Conservation (phyloP, 2,888 invertebrate species). For the Sisyra terminalis region DNA sequence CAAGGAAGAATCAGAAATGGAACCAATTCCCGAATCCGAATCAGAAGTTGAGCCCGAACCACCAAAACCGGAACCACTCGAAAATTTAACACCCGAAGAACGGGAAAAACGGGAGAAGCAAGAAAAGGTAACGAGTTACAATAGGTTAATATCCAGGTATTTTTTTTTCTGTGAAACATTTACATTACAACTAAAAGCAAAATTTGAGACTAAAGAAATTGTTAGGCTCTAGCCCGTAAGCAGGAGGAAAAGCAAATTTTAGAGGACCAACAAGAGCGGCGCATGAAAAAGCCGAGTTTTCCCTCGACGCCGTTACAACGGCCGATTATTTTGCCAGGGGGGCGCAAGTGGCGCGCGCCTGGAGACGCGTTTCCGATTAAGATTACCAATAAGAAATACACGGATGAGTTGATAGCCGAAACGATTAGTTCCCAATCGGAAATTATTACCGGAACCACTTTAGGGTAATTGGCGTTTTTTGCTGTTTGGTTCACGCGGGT, state of each 20-base stretch:
- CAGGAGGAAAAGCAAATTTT: conserved; percentile 2
- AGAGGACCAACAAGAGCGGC: conserved; percentile 8
- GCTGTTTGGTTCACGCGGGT: conserved; percentile 8
- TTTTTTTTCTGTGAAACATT: too few relatives aligned
- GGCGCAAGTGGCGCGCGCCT: conserved; percentile 62
- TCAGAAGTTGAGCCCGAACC: conserved; percentile 10
- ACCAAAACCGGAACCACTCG: conserved; percentile 12
- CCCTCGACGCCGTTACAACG: conserved; percentile 45
- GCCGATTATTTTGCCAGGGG: conserved; percentile 60
- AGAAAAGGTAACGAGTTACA: conserved; percentile 22
- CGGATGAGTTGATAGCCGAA: conserved; percentile 77
- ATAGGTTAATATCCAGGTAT: too few relatives aligned
- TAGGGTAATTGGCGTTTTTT: conserved; percentile 47
- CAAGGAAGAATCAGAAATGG: conserved; percentile 9
- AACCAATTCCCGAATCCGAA: conserved; percentile 7
- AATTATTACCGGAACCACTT: conserved; percentile 64
- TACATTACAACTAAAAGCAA: neutral
- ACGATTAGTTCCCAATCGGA: conserved; percentile 73
- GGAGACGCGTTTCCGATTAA: conserved; percentile 44
- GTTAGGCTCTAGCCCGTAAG: neutral
- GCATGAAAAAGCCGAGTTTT: conserved; percentile 23
- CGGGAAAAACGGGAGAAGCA: conserved; percentile 19
- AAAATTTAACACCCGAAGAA: conserved; percentile 16
- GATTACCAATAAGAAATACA: conserved; percentile 35
- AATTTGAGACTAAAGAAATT: neutral